These are phyloP conservation scores for Pteronotus mesoamericanus DNA, from an alignment of 2,797 vertebrate genomes.

Conservation along the genomic window DNA sequence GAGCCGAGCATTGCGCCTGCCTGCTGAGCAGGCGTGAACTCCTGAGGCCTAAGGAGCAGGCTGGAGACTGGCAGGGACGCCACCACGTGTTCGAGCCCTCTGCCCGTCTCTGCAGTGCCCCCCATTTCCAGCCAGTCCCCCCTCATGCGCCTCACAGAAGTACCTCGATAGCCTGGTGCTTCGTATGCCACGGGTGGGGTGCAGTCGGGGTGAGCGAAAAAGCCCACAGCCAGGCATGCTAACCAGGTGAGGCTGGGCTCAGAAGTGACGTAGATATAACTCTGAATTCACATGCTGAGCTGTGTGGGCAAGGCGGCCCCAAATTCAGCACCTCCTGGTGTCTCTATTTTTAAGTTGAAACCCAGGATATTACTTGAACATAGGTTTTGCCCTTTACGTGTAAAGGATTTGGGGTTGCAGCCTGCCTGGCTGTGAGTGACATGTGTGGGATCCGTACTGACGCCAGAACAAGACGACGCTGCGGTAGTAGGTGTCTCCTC, in stretches of 20 bases:
- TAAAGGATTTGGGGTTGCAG: not conserved
- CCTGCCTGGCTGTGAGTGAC: not conserved
- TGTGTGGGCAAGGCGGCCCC: not conserved
- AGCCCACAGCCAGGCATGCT: not conserved
- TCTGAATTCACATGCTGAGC: not conserved
- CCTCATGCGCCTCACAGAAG: not conserved
- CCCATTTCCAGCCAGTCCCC: not conserved
- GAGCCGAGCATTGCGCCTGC: rapidly evolving
- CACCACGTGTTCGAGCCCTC: rapidly evolving
- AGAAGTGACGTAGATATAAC: not conserved
- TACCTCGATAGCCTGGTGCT: not conserved
- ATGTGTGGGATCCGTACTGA: not conserved
- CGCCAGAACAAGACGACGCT: not conserved
- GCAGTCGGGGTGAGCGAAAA: not conserved
- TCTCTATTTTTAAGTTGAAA: slow-evolving; percentile 27
- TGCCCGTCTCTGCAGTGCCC: no score
- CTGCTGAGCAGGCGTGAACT: not conserved
- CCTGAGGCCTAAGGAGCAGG: no score
- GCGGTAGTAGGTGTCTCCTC: not conserved
- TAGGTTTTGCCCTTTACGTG: slow-evolving; percentile 29
- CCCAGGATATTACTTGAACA: not conserved
- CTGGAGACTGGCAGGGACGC: rapidly evolving
- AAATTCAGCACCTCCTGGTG: not conserved
- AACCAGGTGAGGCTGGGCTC: not conserved
- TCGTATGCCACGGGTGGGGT: not conserved